Conservation (phyloP, 2,797 vertebrate genomes). For the Pangasius sanitwongsei region DNA sequence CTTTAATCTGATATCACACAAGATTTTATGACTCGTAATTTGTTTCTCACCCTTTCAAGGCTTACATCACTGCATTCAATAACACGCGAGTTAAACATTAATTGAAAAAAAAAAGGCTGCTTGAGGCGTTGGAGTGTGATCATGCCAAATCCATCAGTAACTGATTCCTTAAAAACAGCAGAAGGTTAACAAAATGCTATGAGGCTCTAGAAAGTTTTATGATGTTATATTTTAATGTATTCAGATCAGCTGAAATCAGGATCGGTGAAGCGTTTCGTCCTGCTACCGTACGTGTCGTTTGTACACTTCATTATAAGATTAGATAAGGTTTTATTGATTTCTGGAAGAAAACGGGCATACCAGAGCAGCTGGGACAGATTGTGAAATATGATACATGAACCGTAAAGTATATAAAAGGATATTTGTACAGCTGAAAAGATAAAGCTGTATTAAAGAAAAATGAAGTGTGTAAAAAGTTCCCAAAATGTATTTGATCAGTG, state of each 20-base stretch:
- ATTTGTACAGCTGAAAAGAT: slow-evolving; percentile 12
- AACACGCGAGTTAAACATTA: not conserved
- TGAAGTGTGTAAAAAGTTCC: not conserved
- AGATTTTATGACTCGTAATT: not conserved
- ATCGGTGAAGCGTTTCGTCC: no score
- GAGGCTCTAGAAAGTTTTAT: not conserved
- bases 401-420: not conserved
- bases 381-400: not conserved
- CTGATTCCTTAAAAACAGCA: not conserved
- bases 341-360: not conserved
- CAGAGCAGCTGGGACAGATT: not conserved
- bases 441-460: not conserved
- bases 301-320: not conserved
- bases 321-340: not conserved
- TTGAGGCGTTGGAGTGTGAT: not conserved
- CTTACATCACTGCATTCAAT: not conserved
- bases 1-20: not conserved
- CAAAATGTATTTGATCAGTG: not conserved
- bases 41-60: not conserved
- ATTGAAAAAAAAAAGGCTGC: not conserved
- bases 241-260: not conserved
- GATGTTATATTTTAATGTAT: not conserved
- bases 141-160: not conserved
- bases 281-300: not conserved
- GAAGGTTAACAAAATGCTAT: not conserved